phyloP scores from a whole-genome alignment of 2,888 invertebrate genomes.

The Euphydryas editha region DNA sequence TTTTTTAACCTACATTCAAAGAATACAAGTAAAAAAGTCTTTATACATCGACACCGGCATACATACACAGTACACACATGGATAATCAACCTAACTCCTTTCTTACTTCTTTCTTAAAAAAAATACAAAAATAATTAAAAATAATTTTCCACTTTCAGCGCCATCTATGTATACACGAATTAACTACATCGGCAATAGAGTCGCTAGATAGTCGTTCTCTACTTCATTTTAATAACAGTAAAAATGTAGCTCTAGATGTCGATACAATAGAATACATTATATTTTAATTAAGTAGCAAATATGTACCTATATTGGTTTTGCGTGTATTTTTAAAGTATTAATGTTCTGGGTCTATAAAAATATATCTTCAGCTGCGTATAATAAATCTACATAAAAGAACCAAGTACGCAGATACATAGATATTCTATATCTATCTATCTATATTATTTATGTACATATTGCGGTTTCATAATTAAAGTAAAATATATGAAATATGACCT shows the following conservation, averaged over 20 bases:
- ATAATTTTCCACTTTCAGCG: neutral
- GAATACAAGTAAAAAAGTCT: no score
- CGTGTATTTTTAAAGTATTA: neutral
- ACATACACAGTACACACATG: no score
- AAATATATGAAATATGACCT: no score
- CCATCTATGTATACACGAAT: slow-evolving; percentile 3
- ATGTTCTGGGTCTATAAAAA: no score
- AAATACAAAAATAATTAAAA: neutral
- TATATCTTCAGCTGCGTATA: no score
- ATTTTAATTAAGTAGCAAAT: neutral
- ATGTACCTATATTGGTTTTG: neutral
- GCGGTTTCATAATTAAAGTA: no score
- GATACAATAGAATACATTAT: neutral
- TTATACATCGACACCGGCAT: no score
- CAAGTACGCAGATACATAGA: no score
- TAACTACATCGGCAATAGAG: neutral
- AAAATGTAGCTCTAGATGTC: neutral
- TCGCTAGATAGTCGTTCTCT: neutral
- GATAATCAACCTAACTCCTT: no score
- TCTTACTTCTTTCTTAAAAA: neutral
- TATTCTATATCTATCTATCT: no score
- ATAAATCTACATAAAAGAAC: neutral
- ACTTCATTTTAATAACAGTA: neutral
- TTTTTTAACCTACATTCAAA: no score
- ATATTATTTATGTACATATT: no score